Conservation (phyloP, 2,113 vertebrate genomes). For the Spheniscus mendiculus region DNA sequence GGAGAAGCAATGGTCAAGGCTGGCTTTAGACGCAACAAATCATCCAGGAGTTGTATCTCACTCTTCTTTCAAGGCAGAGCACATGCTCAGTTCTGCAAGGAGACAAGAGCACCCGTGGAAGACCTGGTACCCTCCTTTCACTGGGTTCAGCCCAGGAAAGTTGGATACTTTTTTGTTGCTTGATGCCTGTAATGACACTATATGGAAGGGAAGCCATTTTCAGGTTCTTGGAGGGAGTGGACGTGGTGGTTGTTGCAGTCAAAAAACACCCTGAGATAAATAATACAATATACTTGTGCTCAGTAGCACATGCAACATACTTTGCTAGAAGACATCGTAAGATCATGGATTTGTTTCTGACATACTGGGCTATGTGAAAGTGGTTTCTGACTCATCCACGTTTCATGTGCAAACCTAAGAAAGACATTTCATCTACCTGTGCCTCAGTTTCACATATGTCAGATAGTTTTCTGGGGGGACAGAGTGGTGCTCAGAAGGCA, state of each 20-base stretch:
- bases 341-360: not conserved
- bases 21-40: not conserved
- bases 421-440: not conserved
- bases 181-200: not conserved
- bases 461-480: not conserved
- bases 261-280: not conserved
- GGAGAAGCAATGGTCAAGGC: not conserved
- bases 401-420: not conserved
- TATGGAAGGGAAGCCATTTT: not conserved
- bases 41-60: not conserved
- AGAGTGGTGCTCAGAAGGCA: not conserved
- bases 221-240: not conserved
- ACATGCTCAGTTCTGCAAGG: not conserved
- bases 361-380: not conserved
- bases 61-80: not conserved
- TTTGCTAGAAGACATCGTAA: not conserved
- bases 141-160: not conserved
- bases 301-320: not conserved
- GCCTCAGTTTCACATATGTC: not conserved
- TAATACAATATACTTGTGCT: not conserved
- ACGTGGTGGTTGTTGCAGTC: not conserved
- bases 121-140: not conserved
- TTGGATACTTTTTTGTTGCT: not conserved
- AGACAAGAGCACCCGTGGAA: not conserved
- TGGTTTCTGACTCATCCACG: not conserved